A percentile compares a stretch with the other conserved stretches of the same genome.
Conservation (phyloP, 2,113 vertebrate genomes). For the Phainopepla nitens region DNA sequence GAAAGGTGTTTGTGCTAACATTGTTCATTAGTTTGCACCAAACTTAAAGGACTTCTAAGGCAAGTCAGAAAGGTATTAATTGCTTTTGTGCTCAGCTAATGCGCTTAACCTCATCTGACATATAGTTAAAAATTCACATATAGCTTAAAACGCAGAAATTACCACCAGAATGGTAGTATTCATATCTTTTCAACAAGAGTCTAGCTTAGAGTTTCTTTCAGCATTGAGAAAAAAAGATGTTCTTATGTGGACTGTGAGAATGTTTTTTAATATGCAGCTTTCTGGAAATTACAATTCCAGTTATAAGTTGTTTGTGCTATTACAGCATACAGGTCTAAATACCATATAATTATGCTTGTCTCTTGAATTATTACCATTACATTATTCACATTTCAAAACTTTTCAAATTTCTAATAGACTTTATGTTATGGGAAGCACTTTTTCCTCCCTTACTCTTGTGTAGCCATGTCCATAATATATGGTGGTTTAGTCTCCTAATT, state of each 20-base stretch:
- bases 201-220: background rate
- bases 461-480: background rate
- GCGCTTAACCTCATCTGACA: background rate
- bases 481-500: background rate
- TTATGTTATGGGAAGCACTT: background rate
- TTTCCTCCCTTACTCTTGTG: background rate
- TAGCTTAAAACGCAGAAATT: background rate
- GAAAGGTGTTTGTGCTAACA: background rate
- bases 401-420: background rate
- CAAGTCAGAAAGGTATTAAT: background rate
- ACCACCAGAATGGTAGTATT: background rate
- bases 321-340: background rate
- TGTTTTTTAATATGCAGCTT: background rate
- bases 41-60: background rate
- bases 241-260: background rate
- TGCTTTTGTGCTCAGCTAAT: background rate
- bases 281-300: background rate
- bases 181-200: background rate
- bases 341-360: background rate
- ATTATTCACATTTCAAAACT: background rate
- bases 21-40: background rate
- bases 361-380: background rate
- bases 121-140: background rate
- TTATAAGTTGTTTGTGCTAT: background rate
- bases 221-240: background rate